A percentile compares a stretch with the other conserved stretches of the same genome.
phyloP scores from a whole-genome alignment of 2,113 vertebrate genomes.

The Megaptera novaeangliae region DNA sequence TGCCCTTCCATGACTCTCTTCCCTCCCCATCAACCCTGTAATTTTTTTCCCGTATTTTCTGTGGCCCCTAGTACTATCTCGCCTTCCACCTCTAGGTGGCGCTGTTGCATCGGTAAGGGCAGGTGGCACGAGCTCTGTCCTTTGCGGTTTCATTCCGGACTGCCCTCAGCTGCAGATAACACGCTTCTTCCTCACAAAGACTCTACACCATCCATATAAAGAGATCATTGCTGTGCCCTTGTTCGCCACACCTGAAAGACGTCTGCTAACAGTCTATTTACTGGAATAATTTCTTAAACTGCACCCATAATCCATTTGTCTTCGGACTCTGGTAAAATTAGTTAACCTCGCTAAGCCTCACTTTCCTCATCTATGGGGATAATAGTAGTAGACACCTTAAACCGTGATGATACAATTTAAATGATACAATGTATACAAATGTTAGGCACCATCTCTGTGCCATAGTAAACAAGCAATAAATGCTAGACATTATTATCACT shows the following conservation, averaged over 20 bases:
- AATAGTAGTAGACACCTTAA: neutral
- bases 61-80: neutral
- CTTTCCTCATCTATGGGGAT: neutral
- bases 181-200: neutral
- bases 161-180: neutral
- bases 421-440: neutral
- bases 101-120: neutral
- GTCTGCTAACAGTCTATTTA: neutral
- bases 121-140: neutral
- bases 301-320: neutral
- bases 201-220: neutral
- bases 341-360: neutral
- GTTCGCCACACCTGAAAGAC: neutral
- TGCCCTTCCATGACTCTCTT: rapidly evolving
- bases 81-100: conserved; percentile 38
- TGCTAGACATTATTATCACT: neutral
- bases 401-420: neutral
- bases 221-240: neutral
- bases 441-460: neutral
- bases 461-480: neutral
- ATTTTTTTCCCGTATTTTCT: rapidly evolving
- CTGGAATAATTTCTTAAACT: neutral
- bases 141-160: rapidly evolving
- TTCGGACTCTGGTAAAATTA: neutral
- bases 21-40: neutral